A percentile compares a stretch with the other conserved stretches of the same genome.
Conservation (phyloP, 2,797 vertebrate genomes). For the Muscicapa comitata region DNA sequence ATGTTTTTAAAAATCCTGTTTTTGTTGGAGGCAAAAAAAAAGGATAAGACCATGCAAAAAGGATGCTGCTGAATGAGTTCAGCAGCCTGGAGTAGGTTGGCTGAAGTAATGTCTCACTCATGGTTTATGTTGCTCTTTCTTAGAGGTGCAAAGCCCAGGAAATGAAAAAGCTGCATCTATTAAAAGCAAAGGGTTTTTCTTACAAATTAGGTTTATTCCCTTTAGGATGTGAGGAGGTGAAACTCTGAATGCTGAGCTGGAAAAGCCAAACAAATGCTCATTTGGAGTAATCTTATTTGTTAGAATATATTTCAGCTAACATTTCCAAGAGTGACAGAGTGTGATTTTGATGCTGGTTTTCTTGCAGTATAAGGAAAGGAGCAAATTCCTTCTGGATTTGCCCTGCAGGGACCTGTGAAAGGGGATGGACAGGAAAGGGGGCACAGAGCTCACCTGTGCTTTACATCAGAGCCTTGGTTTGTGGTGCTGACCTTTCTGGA, state of each 20-base stretch:
- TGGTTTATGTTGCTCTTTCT: not conserved
- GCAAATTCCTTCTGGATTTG: not conserved
- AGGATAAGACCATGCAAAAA: not conserved
- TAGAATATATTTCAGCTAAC: not conserved
- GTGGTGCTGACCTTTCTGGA: not conserved
- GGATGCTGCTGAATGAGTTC: not conserved
- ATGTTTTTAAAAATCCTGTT: not conserved
- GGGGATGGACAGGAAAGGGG: not conserved
- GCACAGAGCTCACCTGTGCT: not conserved
- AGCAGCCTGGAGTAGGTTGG: not conserved
- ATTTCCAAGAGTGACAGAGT: not conserved
- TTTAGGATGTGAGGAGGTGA: not conserved
- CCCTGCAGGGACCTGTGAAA: not conserved
- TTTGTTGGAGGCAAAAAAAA: not conserved
- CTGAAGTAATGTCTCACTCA: not conserved
- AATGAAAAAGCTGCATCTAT: slow-evolving; percentile 11
- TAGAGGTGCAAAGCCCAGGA: slow-evolving; percentile 1
- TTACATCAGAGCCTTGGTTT: not conserved
- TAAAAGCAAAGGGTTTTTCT: not conserved
- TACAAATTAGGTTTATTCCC: not conserved
- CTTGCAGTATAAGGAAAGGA: not conserved
- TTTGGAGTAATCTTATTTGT: not conserved
- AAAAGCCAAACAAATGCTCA: not conserved
- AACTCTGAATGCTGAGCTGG: not conserved
- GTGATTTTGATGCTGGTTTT: not conserved